phyloP scores from a whole-genome alignment of 2,797 vertebrate genomes.

The Sebastes flavidus region DNA sequence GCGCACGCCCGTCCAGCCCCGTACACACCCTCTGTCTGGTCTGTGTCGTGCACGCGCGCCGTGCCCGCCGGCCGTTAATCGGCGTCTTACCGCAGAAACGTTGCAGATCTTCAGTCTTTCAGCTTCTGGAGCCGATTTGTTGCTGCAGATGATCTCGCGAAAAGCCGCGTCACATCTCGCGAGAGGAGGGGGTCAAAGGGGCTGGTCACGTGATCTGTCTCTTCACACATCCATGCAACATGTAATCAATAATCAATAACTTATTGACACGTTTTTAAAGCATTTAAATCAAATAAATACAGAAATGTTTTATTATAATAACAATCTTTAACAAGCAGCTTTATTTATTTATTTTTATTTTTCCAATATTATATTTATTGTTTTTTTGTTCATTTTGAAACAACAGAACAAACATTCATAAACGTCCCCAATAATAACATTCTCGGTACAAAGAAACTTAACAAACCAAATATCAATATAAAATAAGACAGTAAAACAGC shows the following conservation, averaged over 20 bases:
- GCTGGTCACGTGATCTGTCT: slow-evolving; percentile 44
- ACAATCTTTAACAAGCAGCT: no score
- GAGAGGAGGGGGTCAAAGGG: slow-evolving; percentile 53
- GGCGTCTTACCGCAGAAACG: slow-evolving; percentile 65
- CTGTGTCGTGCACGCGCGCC: slow-evolving; percentile 25
- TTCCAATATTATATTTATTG: no score
- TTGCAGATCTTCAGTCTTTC: slow-evolving; percentile 43
- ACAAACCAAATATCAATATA: no score
- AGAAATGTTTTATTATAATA: no score
- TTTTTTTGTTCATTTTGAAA: no score
- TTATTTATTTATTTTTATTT: no score
- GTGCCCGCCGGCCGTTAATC: slow-evolving; percentile 26
- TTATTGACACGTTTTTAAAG: background rate
- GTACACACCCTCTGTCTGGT: background rate
- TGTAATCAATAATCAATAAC: slow-evolving; percentile 1
- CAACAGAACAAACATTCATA: no score
- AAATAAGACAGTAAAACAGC: no score
- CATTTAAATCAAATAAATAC: no score
- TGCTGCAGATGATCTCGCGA: slow-evolving; percentile 61
- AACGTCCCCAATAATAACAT: no score
- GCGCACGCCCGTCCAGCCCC: background rate
- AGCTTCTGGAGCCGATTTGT: slow-evolving; percentile 48
- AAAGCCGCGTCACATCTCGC: slow-evolving; percentile 59
- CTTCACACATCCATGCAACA: background rate
- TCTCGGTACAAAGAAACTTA: no score